phyloP scores from a whole-genome alignment of 2,888 invertebrate genomes.

The Tineola bisselliella region DNA sequence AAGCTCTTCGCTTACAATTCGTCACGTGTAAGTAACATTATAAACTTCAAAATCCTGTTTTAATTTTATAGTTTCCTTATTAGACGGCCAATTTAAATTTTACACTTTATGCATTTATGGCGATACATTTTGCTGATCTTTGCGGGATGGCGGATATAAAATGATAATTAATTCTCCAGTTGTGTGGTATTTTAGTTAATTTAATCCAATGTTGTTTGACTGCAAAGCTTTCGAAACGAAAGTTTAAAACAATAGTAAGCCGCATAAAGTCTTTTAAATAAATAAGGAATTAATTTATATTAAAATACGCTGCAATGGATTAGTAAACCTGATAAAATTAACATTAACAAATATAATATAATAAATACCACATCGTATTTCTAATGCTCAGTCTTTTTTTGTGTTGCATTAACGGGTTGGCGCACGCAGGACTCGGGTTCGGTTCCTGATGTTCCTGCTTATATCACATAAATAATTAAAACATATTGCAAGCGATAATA shows the following conservation, averaged over 20 bases:
- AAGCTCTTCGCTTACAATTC: slow-evolving; percentile 5
- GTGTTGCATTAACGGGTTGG: not conserved
- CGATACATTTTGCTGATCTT: not conserved
- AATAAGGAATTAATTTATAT: no score
- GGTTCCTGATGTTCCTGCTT: not conserved
- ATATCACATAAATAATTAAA: not conserved
- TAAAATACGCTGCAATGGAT: no score
- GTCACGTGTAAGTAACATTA: slow-evolving; percentile 6
- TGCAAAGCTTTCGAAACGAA: no score
- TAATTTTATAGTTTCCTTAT: slow-evolving; percentile 12
- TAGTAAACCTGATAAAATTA: no score
- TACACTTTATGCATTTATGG: not conserved
- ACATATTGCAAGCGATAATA: not conserved
- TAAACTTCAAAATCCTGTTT: not conserved
- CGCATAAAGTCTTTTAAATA: no score
- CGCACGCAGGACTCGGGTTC: not conserved
- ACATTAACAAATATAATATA: no score
- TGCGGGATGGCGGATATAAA: not conserved
- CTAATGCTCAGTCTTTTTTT: not conserved
- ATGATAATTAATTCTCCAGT: not conserved
- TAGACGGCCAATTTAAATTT: not conserved
- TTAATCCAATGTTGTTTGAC: no score
- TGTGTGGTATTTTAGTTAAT: not conserved
- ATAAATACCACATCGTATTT: not conserved
- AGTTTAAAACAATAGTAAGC: no score